Percentiles rank a stretch among this genome's conserved stretches.
phyloP scores from a whole-genome alignment of 2,797 vertebrate genomes.

The Pteronotus mesoamericanus region DNA sequence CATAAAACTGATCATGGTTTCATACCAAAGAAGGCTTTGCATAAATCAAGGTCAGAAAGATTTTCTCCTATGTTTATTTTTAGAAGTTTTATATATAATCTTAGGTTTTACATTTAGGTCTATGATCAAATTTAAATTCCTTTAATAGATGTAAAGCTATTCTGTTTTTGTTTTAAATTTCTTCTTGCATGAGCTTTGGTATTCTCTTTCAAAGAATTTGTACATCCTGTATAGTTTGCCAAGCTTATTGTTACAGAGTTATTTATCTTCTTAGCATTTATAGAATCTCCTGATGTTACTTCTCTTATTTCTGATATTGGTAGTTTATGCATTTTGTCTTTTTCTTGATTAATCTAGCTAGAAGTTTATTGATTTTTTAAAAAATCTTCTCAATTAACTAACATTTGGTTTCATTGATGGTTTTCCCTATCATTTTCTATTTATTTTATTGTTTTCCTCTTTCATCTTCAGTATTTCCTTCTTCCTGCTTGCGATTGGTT shows the following conservation, averaged over 20 bases:
- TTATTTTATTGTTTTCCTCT: background rate
- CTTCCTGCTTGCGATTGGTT: background rate
- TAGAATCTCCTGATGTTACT: background rate
- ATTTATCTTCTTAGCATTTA: background rate
- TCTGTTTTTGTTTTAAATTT: background rate
- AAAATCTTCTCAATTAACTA: background rate
- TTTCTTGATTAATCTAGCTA: background rate
- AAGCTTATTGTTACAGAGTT: background rate
- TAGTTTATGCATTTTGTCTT: background rate
- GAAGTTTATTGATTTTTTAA: background rate
- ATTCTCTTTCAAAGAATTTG: background rate
- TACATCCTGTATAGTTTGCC: background rate
- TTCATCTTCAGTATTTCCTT: background rate
- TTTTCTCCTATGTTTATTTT: background rate
- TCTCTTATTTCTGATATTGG: background rate
- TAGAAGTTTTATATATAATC: background rate
- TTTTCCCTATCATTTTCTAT: background rate
- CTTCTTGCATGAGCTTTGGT: background rate
- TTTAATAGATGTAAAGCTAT: background rate
- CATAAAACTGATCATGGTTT: background rate
- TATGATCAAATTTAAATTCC: background rate
- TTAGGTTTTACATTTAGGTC: background rate
- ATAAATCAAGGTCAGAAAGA: background rate
- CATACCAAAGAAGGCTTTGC: background rate
- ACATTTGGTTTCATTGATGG: background rate